These are phyloP conservation scores for Sphaerodactylus townsendi DNA, from an alignment of 2,113 vertebrate species.

Conservation along the genomic window DNA sequence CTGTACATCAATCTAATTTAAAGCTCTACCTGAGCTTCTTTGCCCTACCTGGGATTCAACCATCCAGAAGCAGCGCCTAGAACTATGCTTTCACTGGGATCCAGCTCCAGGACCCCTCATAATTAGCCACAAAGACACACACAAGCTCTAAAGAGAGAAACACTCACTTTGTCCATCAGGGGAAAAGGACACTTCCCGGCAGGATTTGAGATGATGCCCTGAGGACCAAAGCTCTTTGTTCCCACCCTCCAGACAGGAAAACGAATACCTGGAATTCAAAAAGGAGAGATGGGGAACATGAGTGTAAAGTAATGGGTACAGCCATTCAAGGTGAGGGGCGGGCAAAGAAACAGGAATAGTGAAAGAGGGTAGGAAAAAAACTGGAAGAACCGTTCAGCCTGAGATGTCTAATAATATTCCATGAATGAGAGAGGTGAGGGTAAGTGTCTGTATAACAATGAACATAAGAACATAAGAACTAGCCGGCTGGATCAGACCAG, in stretches of 20 bases:
- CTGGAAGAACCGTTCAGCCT: not conserved
- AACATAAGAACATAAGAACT: too few relatives aligned
- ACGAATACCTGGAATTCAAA: constrained; percentile 77
- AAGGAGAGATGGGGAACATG: not conserved
- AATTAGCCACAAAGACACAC: not conserved
- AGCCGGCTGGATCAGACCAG: too few relatives aligned
- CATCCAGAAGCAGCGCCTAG: too few relatives aligned
- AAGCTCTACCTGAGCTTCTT: too few relatives aligned
- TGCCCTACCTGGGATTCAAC: not conserved
- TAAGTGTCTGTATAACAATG: not conserved
- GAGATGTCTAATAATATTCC: too few relatives aligned
- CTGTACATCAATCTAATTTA: not conserved
- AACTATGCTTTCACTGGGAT: not conserved
- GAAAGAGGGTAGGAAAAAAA: not conserved
- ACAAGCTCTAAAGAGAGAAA: fast-evolving
- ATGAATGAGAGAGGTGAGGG: not conserved
- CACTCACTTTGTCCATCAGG: constrained; percentile 84
- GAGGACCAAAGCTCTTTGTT: constrained; percentile 95
- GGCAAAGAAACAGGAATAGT: not conserved
- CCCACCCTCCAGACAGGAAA: constrained; percentile 86
- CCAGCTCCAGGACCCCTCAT: not conserved
- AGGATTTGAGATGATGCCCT: constrained; percentile 95
- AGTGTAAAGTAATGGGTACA: not conserved
- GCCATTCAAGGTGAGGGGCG: too few relatives aligned
- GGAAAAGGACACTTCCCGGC: constrained; percentile 88